Conservation (phyloP, 2,888 invertebrate species). For the Troides oblongomaculatus region DNA sequence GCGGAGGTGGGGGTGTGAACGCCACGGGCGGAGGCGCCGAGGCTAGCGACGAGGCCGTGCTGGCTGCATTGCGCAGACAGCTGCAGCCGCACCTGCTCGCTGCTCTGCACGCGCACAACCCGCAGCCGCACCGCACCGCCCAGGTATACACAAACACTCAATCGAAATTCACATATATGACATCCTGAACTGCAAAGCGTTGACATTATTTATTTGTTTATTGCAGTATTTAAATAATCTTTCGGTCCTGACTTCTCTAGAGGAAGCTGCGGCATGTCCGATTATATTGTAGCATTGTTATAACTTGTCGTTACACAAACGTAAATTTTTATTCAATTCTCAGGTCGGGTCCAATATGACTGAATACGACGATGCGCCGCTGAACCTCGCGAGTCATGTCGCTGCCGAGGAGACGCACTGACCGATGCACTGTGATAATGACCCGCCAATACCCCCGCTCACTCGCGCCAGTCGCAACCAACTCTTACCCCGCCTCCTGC, state of each 20-base stretch:
- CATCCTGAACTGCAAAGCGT: too few species aligned
- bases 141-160: conserved; percentile 55
- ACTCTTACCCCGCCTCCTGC: neutral
- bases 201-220: neutral
- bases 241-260: too few species aligned
- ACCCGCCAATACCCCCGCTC: conserved; percentile 15
- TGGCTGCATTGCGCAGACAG: conserved; percentile 84
- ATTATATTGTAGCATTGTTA: too few species aligned
- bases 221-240: too few species aligned
- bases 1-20: conserved; percentile 30
- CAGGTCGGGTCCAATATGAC: conserved; percentile 67
- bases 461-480: neutral
- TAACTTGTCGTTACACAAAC: too few species aligned
- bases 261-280: too few species aligned
- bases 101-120: conserved; percentile 81
- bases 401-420: conserved; percentile 82
- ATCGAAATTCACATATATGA: conserved; percentile 56
- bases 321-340: conserved; percentile 15
- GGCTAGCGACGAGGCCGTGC: conserved; percentile 82
- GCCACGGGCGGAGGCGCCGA: conserved; percentile 51
- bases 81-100: conserved; percentile 85
- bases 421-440: conserved; percentile 41
- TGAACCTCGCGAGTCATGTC: conserved; percentile 85
- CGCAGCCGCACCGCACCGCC: conserved; percentile 63
- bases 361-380: conserved; percentile 82